A percentile compares a stretch with the other conserved stretches of the same genome.
Conservation (phyloP, 2,888 invertebrate species). For the Drosophila pseudotalamancana region DNA sequence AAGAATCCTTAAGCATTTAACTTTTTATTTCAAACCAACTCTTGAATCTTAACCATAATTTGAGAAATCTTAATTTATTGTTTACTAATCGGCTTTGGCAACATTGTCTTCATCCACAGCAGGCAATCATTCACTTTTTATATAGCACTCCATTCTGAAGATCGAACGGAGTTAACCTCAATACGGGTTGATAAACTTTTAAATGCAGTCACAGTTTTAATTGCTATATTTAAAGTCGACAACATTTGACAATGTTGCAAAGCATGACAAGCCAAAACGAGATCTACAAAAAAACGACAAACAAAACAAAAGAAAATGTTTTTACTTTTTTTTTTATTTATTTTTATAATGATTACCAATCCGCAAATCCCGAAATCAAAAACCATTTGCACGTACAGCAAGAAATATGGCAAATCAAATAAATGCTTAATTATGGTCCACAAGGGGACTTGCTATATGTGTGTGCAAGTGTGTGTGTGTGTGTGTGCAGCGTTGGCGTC, state of each 20-base stretch:
- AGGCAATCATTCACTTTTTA: slow-evolving; percentile 3
- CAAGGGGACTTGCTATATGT: slow-evolving; percentile 34
- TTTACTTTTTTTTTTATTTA: slow-evolving; percentile 19
- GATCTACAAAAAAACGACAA: slow-evolving; percentile 14
- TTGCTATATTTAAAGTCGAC: slow-evolving; percentile 74
- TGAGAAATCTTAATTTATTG: too few species aligned
- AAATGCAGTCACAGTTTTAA: slow-evolving; percentile 65
- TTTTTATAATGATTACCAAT: slow-evolving; percentile 71
- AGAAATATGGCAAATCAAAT: slow-evolving; percentile 80
- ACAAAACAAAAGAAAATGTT: slow-evolving; percentile 34
- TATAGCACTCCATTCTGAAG: slow-evolving; percentile 41
- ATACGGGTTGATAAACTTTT: slow-evolving; percentile 70
- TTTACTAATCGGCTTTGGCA: slow-evolving; percentile 23
- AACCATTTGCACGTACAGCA: slow-evolving; percentile 59
- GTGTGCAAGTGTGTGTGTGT: slow-evolving; percentile 13
- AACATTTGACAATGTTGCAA: slow-evolving; percentile 68
- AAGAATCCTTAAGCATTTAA: too few species aligned
- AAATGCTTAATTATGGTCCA: slow-evolving; percentile 78
- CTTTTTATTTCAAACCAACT: too few species aligned
- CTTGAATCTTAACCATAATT: too few species aligned
- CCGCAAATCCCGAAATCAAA: slow-evolving; percentile 54
- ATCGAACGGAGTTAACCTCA: slow-evolving; percentile 8
- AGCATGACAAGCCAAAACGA: slow-evolving; percentile 52
- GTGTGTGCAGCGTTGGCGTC: slow-evolving; percentile 58
- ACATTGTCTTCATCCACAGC: slow-evolving; percentile 3